Evolutionary conservation across 2,797 vertebrate genomes (phyloP).

Genomic region (Acanthurus tractus): DNA sequence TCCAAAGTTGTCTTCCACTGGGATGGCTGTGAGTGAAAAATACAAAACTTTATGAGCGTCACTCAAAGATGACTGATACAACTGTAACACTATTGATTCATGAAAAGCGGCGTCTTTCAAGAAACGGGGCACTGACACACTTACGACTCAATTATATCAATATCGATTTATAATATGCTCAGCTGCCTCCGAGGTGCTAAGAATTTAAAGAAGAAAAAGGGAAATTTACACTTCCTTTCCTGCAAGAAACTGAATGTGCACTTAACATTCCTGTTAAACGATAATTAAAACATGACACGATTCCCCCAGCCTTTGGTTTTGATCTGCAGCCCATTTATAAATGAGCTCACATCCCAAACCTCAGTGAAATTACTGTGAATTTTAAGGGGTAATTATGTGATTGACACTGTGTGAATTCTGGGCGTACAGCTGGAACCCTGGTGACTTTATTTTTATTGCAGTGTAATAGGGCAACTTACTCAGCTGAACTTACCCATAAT

Average conservation of each 20-base stretch:
- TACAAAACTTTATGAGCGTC: slow-evolving; percentile 52
- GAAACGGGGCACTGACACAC: slow-evolving; percentile 27
- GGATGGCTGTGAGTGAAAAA: slow-evolving; percentile 43
- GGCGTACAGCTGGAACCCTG: slow-evolving; percentile 56
- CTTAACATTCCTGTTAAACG: slow-evolving; percentile 61
- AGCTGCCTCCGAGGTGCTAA: slow-evolving; percentile 35
- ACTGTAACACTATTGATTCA: slow-evolving; percentile 36
- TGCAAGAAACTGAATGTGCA: slow-evolving; percentile 39
- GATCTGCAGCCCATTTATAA: slow-evolving; percentile 67
- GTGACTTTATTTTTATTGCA: slow-evolving; percentile 59
- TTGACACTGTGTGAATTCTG: slow-evolving; percentile 67
- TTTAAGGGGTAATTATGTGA: slow-evolving; percentile 69
- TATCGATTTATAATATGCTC: slow-evolving; percentile 55
- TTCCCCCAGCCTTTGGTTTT: slow-evolving; percentile 57
- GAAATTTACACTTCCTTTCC: slow-evolving; percentile 50
- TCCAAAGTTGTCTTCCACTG: slow-evolving; percentile 18
- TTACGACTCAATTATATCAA: slow-evolving; percentile 56
- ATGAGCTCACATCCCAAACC: slow-evolving; percentile 71
- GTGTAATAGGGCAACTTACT: slow-evolving; percentile 38
- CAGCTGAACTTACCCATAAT: slow-evolving; percentile 21
- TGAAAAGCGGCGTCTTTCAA: slow-evolving; percentile 14
- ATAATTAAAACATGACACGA: slow-evolving; percentile 74
- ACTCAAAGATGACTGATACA: slow-evolving; percentile 23
- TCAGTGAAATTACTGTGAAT: slow-evolving; percentile 48
- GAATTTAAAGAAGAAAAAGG: slow-evolving; percentile 31